These are phyloP conservation scores for Esox masquinongy DNA, from an alignment of 2,797 vertebrate species.

Conservation along the genomic window DNA sequence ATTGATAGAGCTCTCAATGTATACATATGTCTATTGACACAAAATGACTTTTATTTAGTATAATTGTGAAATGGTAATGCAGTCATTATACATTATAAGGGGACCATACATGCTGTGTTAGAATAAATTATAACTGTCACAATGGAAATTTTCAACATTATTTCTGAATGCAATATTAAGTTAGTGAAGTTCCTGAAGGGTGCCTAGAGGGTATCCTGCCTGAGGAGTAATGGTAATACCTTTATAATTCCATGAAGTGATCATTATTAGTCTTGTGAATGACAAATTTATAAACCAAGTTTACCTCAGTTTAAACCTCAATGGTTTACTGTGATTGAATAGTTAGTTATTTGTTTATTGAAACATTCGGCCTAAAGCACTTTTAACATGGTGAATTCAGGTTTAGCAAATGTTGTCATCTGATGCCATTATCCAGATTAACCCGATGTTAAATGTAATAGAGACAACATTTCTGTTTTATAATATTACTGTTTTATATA, in stretches of 20 bases:
- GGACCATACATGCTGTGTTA: background rate
- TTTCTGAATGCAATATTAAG: background rate
- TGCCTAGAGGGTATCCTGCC: constrained; percentile 51
- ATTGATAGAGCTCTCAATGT: background rate
- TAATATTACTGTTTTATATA: background rate
- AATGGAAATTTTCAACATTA: background rate
- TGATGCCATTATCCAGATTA: background rate
- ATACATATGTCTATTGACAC: no score
- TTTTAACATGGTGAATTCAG: background rate
- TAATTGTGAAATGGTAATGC: constrained; percentile 5
- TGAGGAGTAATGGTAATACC: constrained; percentile 65
- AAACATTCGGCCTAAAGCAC: constrained; percentile 21
- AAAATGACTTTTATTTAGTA: background rate
- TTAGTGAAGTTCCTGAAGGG: constrained; percentile 52
- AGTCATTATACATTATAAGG: background rate
- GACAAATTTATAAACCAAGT: constrained; percentile 65
- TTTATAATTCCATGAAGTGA: constrained; percentile 54
- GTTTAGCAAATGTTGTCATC: background rate
- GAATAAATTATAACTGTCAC: background rate
- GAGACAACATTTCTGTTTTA: background rate
- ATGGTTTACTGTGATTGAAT: constrained; percentile 25
- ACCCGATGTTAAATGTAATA: background rate
- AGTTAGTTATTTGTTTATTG: constrained; percentile 39
- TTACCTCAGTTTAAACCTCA: constrained; percentile 58
- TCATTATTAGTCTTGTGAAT: constrained; percentile 65